phyloP scores from a whole-genome alignment of 2,888 invertebrate genomes.

The Rotaria socialis region DNA sequence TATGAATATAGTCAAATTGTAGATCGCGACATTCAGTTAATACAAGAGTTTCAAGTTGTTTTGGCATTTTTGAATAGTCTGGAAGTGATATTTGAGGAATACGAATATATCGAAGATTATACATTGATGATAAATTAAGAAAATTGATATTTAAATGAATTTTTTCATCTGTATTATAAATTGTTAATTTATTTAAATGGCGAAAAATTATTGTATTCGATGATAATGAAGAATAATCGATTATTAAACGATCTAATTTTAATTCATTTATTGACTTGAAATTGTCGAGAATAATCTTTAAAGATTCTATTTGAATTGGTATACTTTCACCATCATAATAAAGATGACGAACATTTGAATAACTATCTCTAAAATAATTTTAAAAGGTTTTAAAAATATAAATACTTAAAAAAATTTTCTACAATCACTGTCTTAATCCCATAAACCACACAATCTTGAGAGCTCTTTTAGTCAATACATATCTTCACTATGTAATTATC shows the following conservation, averaged over 20 bases:
- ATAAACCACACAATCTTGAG: too few relatives aligned
- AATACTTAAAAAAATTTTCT: too few relatives aligned
- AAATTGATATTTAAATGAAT: not conserved
- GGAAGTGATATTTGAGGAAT: not conserved
- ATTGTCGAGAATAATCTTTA: not conserved
- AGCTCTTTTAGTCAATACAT: too few relatives aligned
- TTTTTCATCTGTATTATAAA: not conserved
- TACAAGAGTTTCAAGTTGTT: not conserved
- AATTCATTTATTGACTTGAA: not conserved
- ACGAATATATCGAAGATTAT: constrained; percentile 18
- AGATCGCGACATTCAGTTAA: constrained; percentile 6
- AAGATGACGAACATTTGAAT: constrained; percentile 9
- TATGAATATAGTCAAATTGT: not conserved
- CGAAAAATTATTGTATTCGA: not conserved
- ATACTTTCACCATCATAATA: not conserved
- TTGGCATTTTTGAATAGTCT: not conserved
- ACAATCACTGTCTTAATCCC: too few relatives aligned
- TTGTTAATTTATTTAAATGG: not conserved
- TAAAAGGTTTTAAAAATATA: too few relatives aligned
- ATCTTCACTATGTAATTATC: too few relatives aligned
- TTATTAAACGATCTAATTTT: not conserved
- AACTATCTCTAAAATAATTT: not conserved
- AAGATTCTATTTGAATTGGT: not conserved
- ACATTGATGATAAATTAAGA: not conserved
- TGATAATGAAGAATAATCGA: not conserved